phyloP scores from a whole-genome alignment of 2,113 vertebrate genomes.

The Ptyas mucosa region DNA sequence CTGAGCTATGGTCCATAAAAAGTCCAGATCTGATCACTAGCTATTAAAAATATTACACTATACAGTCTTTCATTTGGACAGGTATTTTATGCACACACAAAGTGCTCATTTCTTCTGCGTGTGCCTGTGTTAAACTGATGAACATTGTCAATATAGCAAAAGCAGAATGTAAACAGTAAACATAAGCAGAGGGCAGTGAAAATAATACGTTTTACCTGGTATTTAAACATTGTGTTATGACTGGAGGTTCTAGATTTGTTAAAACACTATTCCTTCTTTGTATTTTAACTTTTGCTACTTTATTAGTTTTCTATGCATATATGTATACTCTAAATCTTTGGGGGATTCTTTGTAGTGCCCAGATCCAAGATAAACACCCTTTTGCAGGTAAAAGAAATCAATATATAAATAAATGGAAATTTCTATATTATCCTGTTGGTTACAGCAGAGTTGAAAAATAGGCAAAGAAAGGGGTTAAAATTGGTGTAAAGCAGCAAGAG shows the following conservation, averaged over 20 bases:
- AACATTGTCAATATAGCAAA: background rate
- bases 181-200: background rate
- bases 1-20: background rate
- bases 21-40: background rate
- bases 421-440: background rate
- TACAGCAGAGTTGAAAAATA: background rate
- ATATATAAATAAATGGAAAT: background rate
- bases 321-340: background rate
- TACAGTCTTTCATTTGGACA: background rate
- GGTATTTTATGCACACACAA: background rate
- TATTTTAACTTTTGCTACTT: background rate
- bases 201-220: background rate
- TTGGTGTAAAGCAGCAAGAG: background rate
- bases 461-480: background rate
- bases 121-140: background rate
- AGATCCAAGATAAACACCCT: background rate
- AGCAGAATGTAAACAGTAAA: background rate
- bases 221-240: background rate
- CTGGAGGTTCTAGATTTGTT: background rate
- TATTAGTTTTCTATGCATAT: background rate
- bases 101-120: background rate
- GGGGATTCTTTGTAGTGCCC: background rate
- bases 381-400: background rate
- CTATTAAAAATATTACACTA: background rate
- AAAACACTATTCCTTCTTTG: background rate